phyloP scores from a whole-genome alignment of 2,888 invertebrate species.

The Mesopsocus fuscifrons region DNA sequence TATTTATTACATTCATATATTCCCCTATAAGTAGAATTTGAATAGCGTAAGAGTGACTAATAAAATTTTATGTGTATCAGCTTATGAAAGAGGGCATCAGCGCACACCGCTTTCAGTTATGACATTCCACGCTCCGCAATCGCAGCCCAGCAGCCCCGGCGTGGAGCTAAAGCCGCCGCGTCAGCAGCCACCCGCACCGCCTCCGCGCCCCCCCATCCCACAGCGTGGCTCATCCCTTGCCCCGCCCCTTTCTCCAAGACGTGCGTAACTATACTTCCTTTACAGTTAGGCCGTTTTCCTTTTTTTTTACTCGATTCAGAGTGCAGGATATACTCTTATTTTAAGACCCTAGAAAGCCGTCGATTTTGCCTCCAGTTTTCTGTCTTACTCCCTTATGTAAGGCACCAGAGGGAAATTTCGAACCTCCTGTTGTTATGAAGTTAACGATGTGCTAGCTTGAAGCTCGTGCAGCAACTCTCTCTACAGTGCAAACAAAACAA shows the following conservation, averaged over 20 bases:
- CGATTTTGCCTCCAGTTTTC: no score
- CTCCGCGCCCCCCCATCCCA: constrained; percentile 49
- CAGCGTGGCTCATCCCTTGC: constrained; percentile 73
- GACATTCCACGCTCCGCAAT: constrained; percentile 61
- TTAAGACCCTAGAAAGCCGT: no score
- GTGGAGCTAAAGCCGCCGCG: constrained; percentile 15
- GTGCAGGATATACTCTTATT: no score
- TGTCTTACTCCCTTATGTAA: no score
- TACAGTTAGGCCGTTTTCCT: constrained; percentile 10
- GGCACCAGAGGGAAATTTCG: no score
- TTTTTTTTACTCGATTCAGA: no score
- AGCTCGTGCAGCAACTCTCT: no score
- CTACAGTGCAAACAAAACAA: no score
- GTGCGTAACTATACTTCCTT: constrained; percentile 5
- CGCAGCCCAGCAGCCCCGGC: constrained; percentile 28
- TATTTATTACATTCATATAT: constrained; percentile 10
- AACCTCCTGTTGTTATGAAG: no score
- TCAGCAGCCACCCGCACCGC: constrained; percentile 21
- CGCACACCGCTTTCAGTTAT: constrained; percentile 72
- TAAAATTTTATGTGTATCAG: constrained; percentile 29
- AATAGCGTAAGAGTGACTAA: neutral
- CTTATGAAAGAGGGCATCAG: constrained; percentile 68
- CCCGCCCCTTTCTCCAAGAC: constrained; percentile 1
- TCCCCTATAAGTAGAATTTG: neutral
- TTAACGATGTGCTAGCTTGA: no score